Base-by-base conservation (phyloP, 2,888 invertebrate genomes). In the Brenthis hecate region DNA sequence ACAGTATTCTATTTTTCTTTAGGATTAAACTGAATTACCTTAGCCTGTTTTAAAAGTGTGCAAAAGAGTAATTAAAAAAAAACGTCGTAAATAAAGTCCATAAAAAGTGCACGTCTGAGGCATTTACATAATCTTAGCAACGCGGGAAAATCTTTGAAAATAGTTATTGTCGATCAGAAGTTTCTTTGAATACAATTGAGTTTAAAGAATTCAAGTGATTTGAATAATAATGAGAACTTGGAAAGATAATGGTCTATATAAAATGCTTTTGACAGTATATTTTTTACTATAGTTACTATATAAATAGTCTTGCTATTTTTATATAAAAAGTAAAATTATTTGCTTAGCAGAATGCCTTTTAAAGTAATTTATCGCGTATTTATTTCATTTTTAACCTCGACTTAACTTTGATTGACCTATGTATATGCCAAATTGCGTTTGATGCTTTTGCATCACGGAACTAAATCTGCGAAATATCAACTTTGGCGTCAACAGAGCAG, bases 131-230 rank as follows among this genome's bases (percentile, higher is more conserved):
- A 48, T 50, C 65, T 51, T 47, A 50, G 47, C 1, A 23, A 53
- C 63, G 68, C 63, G 68, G 65, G 61, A 69, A 69, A 69, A 65
- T 32, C 36, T 54, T 8, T 32, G 28, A 64, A 63, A 57, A 64
- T 54, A 28, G 53, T 57, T 47, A 64, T 68, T 63, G 57, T 64
- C 62, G n/a, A 66, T 58, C 53, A 62, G 57, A 56, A 48, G 67
- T 65, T 70, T 61, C 60, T 70, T 55, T 60, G 68, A 69, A 65
- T 48, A 68, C 50, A 69, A 69, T 69, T 55, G 36, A 47, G 19
- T 48, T 51, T 55, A 11, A 57, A 55, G 48, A 60, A 61, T 55
- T 66, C 32, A 54, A 54, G 43, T 54, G 16, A 66, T 66, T 61
- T 66, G 16, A 66, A 66, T 66, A 66, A 55, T 32, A 66, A 62